Percentiles rank a stretch among this genome's conserved stretches.
phyloP scores from a whole-genome alignment of 2,113 vertebrate species.

The Hylia prasina region DNA sequence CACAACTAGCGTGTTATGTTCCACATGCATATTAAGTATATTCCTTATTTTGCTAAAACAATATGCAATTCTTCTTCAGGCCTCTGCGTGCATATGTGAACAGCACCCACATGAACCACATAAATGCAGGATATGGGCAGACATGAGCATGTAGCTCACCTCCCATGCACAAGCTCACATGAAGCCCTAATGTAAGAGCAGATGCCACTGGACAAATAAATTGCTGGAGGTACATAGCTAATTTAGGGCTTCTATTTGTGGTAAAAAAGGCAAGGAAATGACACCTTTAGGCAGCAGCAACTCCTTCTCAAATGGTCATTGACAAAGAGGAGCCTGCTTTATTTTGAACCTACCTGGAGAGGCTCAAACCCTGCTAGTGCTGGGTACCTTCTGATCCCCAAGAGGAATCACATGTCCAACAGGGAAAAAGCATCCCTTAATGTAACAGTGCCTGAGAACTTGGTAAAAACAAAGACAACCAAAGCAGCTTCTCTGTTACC shows the following conservation, averaged over 20 bases:
- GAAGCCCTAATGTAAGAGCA: not conserved
- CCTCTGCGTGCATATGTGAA: not conserved
- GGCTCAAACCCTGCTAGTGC: not conserved
- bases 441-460: not conserved
- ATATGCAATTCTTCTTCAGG: not conserved
- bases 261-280: not conserved
- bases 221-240: not conserved
- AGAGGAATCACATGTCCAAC: not conserved
- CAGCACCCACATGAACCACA: not conserved
- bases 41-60: not conserved
- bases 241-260: not conserved
- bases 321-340: not conserved
- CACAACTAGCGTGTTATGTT: fast-evolving
- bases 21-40: not conserved
- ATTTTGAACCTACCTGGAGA: not conserved
- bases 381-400: not conserved
- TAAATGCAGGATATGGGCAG: not conserved
- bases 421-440: not conserved
- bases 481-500: not conserved
- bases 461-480: not conserved
- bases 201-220: not conserved
- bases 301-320: not conserved
- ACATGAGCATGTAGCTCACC: not conserved
- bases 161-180: not conserved
- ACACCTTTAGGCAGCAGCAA: not conserved